Conservation (phyloP, 2,797 vertebrate genomes). For the Poecilia velifera region DNA sequence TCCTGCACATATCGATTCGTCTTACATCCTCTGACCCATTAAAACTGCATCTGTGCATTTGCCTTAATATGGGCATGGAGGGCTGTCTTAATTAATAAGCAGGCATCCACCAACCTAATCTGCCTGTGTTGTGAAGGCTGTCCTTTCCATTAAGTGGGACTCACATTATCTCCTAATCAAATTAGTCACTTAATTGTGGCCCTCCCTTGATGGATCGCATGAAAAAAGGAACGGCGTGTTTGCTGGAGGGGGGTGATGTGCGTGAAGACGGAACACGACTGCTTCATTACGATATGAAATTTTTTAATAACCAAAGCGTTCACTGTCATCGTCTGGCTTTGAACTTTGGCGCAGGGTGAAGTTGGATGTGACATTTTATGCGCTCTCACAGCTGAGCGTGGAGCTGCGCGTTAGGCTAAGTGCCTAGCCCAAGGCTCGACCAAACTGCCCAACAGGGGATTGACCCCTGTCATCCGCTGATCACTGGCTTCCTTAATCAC, state of each 20-base stretch:
- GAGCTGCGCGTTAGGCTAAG: conserved; percentile 52
- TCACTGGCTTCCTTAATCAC: conserved; percentile 72
- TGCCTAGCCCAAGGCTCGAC: conserved; percentile 56
- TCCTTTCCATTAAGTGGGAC: conserved; percentile 82
- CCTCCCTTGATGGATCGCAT: conserved; percentile 75
- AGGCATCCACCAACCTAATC: conserved; percentile 80
- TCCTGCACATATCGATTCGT: conserved; percentile 31
- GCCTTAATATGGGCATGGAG: conserved; percentile 66
- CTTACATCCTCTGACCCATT: conserved; percentile 62
- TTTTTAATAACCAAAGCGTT: conserved; percentile 74
- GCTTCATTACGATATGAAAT: conserved; percentile 76
- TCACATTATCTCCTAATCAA: conserved; percentile 83
- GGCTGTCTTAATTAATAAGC: conserved; percentile 82
- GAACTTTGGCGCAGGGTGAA: conserved; percentile 68
- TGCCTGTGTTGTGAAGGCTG: conserved; percentile 80
- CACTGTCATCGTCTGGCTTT: conserved; percentile 67
- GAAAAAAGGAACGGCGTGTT: conserved; percentile 58
- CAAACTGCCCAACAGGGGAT: conserved; percentile 65
- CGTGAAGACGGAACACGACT: conserved; percentile 65
- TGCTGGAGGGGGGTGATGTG: conserved; percentile 54
- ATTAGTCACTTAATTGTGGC: conserved; percentile 83
- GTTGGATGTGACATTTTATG: conserved; percentile 67
- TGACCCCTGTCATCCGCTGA: conserved; percentile 70
- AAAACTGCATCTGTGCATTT: conserved; percentile 65
- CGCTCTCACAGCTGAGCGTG: conserved; percentile 55